Evolutionary conservation across 30 jellyfish, hydroid and myxozoan species (phyloP), one percentile per base, ranked within the genome.

Genomic region (Phacellophora camtschatica): DNA sequence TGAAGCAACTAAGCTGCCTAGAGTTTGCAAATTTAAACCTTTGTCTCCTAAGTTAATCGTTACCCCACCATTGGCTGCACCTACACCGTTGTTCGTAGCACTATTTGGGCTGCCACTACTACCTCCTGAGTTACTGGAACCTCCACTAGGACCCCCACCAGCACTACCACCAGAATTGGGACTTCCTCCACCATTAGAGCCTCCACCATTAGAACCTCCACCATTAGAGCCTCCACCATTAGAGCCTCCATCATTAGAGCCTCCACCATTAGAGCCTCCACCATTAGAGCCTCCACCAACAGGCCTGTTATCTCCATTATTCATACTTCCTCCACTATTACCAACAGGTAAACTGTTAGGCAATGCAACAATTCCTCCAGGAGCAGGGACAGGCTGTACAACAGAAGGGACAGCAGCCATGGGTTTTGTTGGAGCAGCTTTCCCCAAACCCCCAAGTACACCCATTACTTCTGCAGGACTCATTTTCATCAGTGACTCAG

Each of bases 381-480:
- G 65, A 15, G 46, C 73, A 10, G 46, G 46, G n/a, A 23, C 20
- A 23, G 61, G 20, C 9, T 7, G 37, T 12, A 24, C 59, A 5
- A 18, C 68, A 31, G 68, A 79, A 32, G 66, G 68, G 3, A 43
- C 31, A 24, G 41, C 25, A 22, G 71, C 53, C 68, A 18, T 61
- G 2, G 82, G 79, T 22, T 36, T 22, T 30, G 89, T 39, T 56
- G 61, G 69, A 13, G 81, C 89, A 7, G 73, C 81, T 9, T 45
- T 57, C 20, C 76, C 25, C 84, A 90, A n/a, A 0, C 87, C 89
- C 31, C 63, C 65, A 30, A 90, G 37, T 11, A 90, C 86, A 48
- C 81, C 81, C 92, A 90, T 66, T 0, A 85, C 90, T 28, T 90
- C 96, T 41, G 39, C 80, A 4, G 97, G 97, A 33, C 67, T 82